Percentiles rank a stretch among this genome's conserved stretches.
Evolutionary conservation across 2,113 vertebrate genomes (phyloP).

Genomic region (Dipodomys ordii): DNA sequence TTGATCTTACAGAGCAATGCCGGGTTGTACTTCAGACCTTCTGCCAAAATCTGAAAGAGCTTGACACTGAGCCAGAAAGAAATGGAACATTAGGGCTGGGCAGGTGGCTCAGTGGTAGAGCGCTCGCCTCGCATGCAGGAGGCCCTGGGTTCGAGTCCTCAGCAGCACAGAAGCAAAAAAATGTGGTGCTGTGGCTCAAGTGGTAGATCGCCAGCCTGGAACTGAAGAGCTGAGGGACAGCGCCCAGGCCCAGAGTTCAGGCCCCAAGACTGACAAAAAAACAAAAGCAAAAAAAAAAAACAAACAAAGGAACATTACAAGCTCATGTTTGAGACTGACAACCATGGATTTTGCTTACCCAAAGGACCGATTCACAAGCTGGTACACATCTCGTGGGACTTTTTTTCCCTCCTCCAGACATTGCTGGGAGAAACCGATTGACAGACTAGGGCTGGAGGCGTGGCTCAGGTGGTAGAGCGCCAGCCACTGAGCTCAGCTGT

Average conservation of each 20-base stretch:
- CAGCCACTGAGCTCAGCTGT: too few relatives aligned
- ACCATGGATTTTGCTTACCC: not conserved
- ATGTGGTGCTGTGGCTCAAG: too few relatives aligned
- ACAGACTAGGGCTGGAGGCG: too few relatives aligned
- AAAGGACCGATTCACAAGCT: constrained; percentile 30
- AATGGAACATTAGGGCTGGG: not conserved
- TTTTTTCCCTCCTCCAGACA: not conserved
- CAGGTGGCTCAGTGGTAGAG: too few relatives aligned
- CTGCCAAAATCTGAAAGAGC: constrained; percentile 5
- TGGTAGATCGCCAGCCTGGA: too few relatives aligned
- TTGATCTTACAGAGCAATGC: not conserved
- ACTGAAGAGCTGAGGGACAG: too few relatives aligned
- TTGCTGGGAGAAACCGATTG: not conserved
- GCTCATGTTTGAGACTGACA: not conserved
- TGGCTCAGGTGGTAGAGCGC: too few relatives aligned
- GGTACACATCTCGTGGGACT: not conserved
- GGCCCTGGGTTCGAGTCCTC: too few relatives aligned
- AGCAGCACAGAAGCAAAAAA: too few relatives aligned
- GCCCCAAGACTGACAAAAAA: not conserved
- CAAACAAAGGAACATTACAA: not conserved
- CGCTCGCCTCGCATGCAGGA: too few relatives aligned
- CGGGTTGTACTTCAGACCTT: not conserved
- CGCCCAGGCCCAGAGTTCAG: too few relatives aligned
- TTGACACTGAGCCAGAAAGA: not conserved
- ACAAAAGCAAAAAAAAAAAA: not conserved